Conservation (phyloP, 2,113 vertebrate genomes). For the Myiozetetes cayanensis region DNA sequence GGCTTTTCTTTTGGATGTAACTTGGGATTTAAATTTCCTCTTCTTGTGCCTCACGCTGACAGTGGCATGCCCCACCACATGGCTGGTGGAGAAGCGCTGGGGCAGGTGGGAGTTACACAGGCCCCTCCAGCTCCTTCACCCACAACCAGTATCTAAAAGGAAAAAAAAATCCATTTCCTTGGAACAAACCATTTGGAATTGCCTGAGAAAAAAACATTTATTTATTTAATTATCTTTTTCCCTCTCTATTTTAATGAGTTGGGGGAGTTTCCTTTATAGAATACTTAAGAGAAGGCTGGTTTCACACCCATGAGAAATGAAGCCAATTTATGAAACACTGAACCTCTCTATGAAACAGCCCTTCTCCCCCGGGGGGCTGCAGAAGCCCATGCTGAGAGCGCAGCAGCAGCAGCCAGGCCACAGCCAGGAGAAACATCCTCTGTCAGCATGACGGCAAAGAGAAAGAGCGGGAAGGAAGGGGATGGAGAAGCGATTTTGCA, state of each 20-base stretch:
- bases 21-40: not conserved
- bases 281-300: not conserved
- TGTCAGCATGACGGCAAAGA: not conserved
- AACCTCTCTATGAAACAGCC: not conserved
- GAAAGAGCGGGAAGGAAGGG: not conserved
- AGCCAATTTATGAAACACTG: not conserved
- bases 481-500: not conserved
- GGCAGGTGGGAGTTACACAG: not conserved
- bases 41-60: not conserved
- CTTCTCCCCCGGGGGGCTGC: rapidly evolving
- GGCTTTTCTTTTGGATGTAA: not conserved
- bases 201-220: not conserved
- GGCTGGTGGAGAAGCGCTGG: not conserved
- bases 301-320: not conserved
- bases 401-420: not conserved
- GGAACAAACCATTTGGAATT: not conserved
- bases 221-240: not conserved
- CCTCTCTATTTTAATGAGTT: not conserved
- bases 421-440: constrained; percentile 21
- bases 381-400: not conserved
- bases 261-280: not conserved
- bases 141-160: not conserved
- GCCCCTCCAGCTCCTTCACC: not conserved
- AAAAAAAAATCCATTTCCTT: not conserved
- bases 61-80: rapidly evolving